Conservation (phyloP, 1,140 invertebrate genomes). For the Eurosta solidaginis region DNA sequence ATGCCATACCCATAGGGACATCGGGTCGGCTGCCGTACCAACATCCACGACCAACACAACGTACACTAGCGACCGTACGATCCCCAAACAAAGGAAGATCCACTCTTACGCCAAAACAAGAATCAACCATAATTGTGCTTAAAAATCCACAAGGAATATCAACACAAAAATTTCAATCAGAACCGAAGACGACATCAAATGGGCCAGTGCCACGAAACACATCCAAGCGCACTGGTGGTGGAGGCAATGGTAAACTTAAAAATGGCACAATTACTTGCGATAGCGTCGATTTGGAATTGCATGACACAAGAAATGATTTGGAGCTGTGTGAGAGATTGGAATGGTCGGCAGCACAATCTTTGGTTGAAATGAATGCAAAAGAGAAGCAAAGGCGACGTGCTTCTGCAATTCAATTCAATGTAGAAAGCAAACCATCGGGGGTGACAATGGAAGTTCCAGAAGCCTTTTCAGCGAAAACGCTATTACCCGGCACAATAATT, state of each 20-base stretch:
- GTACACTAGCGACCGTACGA: neutral
- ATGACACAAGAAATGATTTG: slow-evolving; percentile 21
- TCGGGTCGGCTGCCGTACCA: neutral
- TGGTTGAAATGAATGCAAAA: slow-evolving; percentile 57
- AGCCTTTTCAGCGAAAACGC: neutral
- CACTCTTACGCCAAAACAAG: neutral
- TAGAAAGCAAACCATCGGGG: neutral
- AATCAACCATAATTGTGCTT: neutral
- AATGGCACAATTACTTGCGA: neutral
- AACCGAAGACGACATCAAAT: neutral
- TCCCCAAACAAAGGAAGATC: neutral
- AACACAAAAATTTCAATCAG: neutral
- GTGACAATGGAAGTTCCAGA: neutral
- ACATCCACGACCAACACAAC: neutral
- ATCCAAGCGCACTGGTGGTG: slow-evolving; percentile 39
- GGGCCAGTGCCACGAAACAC: slow-evolving; percentile 20
- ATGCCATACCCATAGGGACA: neutral
- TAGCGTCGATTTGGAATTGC: neutral
- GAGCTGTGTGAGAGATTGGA: slow-evolving; percentile 48
- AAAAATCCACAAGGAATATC: neutral
- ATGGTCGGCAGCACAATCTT: slow-evolving; percentile 56
- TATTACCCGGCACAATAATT: neutral
- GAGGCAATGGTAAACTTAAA: slow-evolving; percentile 40
- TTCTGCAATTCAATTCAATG: neutral
- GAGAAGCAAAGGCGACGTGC: slow-evolving; percentile 44